phyloP scores from a whole-genome alignment of 1,140 invertebrate species.

The Neodiprion pinetum region DNA sequence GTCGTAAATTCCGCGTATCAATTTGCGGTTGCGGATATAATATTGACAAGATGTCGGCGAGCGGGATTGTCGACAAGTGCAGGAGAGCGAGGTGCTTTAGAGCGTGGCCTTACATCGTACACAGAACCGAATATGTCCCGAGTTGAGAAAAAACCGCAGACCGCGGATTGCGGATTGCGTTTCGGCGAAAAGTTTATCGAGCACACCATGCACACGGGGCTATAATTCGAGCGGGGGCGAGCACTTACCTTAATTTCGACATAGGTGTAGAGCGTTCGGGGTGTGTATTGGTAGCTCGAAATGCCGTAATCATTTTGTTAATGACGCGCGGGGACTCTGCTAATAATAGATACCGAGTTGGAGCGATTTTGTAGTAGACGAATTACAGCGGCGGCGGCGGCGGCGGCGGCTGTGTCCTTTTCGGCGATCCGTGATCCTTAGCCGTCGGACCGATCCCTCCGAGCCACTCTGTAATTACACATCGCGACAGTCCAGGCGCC shows the following conservation, averaged over 20 bases:
- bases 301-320: conserved; percentile 5
- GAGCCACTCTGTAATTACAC: neutral
- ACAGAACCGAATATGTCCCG: too few species aligned
- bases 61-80: too few species aligned
- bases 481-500: conserved; percentile 3
- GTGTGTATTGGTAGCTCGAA: neutral
- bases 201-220: too few species aligned
- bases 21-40: too few species aligned
- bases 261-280: neutral
- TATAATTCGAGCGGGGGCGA: too few species aligned
- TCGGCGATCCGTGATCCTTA: neutral
- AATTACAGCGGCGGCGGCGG: neutral
- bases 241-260: neutral
- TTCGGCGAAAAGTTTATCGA: neutral
- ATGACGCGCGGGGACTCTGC: neutral
- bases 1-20: too few species aligned
- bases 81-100: too few species aligned
- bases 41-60: too few species aligned
- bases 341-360: conserved; percentile 4
- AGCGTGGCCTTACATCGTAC: too few species aligned
- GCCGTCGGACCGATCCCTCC: neutral
- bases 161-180: neutral
- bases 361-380: conserved; percentile 1
- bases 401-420: neutral
- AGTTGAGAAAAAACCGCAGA: neutral